Base-by-base conservation (phyloP, 2,113 vertebrate species). In the Catagonus wagneri region DNA sequence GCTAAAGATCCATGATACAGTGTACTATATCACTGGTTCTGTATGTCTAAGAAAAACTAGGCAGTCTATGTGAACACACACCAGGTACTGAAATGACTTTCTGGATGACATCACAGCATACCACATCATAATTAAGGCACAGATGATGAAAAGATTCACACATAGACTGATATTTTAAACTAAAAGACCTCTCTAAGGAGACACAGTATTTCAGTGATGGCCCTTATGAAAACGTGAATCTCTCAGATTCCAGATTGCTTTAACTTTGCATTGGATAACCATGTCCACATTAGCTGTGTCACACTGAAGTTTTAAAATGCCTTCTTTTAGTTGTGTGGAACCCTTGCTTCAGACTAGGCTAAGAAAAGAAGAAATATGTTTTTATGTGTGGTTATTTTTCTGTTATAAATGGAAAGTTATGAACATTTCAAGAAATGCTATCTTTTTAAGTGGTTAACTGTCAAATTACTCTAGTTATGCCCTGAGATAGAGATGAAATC, bases 391-490 rank as follows among this genome's bases (percentile, higher is more conserved):
- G 32, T 80, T 83, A 63, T 94, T 94, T 89, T 78, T 69, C 63
- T 83, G 79, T 84, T 58, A 63, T 88, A 95, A 75, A 52, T 65
- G 83, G 90, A 68, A 91, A 93, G 25, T 81, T 44, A 84, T 60
- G 56, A 83, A 78, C 20, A 80, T 92, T 96, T 92, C 65, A 87
- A 92, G 63, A 87, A 56, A 13, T 90, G n/a, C 80, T 65, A 34
- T 83, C 65, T 92, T 96, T 96, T 81, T 5, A 76, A 74, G 34
- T n/a, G 60, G n/a, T 63, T 83, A 88, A 76, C 65, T 87, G 39
- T 94, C 86, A 85, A 71, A 85, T 95, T 81, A 71, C 56, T 81
- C 2, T 85, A 94, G 65, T 76, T 66, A 85, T 71, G 50, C 17
- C 36, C 19, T 58, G 19, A 85, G 36, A 93, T 17, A 66, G 32